These are phyloP conservation scores for Natrix natrix DNA, from an alignment of 2,797 vertebrate genomes.

Conservation along the genomic window DNA sequence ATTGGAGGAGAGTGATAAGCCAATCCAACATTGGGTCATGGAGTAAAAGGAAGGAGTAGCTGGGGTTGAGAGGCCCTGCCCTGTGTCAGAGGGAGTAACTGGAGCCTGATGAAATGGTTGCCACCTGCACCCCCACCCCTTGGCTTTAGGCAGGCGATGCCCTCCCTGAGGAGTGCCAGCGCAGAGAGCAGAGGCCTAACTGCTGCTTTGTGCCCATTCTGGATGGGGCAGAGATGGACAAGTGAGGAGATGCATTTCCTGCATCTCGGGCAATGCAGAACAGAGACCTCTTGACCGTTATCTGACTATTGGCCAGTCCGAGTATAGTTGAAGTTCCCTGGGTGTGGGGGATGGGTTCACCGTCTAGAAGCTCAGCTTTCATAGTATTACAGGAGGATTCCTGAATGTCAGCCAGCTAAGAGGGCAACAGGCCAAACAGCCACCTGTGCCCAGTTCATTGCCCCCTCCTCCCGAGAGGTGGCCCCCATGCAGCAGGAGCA, in stretches of 20 bases:
- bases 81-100: not conserved
- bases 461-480: fast-evolving
- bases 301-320: not conserved
- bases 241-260: not conserved
- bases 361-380: not conserved
- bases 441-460: not conserved
- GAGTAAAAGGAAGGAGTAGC: not conserved
- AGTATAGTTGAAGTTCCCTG: not conserved
- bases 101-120: not conserved
- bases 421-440: not conserved
- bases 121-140: not conserved
- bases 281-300: not conserved
- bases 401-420: not conserved
- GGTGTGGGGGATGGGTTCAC: not conserved
- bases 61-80: too few species aligned
- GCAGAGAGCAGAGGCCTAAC: not conserved
- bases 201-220: not conserved
- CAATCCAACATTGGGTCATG: not conserved
- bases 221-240: not conserved
- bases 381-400: not conserved
- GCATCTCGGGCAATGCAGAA: not conserved
- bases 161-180: not conserved
- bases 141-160: not conserved
- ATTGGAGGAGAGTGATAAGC: not conserved
- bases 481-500: not conserved